A percentile compares a stretch with the other conserved stretches of the same genome.
Conservation (phyloP, 37 sponge, comb jelly and placozoan genomes). For the Dysidea cf. avara region DNA sequence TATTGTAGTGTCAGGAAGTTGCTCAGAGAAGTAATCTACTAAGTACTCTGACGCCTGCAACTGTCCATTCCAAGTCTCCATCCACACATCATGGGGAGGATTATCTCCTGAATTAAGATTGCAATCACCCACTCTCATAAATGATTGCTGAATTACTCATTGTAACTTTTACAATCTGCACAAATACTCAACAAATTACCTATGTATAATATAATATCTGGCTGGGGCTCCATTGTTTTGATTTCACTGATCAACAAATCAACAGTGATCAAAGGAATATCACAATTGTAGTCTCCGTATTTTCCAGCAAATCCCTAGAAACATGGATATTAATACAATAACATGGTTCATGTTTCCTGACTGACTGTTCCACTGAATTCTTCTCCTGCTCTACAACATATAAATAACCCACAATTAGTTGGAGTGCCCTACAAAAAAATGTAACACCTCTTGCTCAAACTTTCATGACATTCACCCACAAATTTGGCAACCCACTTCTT, state of each 20-base stretch:
- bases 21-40: constrained; percentile 43
- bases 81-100: constrained; percentile 83
- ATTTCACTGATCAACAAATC: constrained; percentile 49
- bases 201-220: constrained; percentile 66
- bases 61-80: constrained; percentile 53
- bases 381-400: constrained; percentile 56
- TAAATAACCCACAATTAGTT: constrained; percentile 48
- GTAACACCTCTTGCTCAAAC: too few relatives aligned
- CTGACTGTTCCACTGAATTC: constrained; percentile 67
- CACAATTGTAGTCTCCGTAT: constrained; percentile 76
- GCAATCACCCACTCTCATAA: background rate
- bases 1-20: constrained; percentile 48
- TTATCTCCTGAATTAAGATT: constrained; percentile 67
- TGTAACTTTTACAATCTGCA: background rate
- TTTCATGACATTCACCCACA: too few relatives aligned
- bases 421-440: constrained; percentile 45
- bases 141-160: background rate
- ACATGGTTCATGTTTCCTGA: background rate
- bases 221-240: constrained; percentile 43
- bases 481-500: constrained; percentile 29
- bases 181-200: constrained; percentile 11
- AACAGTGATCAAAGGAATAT: constrained; percentile 56
- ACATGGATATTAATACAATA: background rate
- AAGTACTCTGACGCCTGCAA: constrained; percentile 42
- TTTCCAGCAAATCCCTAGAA: constrained; percentile 62